Conservation (phyloP, 1,140 invertebrate genomes). For the Pachypeltis micranthus region DNA sequence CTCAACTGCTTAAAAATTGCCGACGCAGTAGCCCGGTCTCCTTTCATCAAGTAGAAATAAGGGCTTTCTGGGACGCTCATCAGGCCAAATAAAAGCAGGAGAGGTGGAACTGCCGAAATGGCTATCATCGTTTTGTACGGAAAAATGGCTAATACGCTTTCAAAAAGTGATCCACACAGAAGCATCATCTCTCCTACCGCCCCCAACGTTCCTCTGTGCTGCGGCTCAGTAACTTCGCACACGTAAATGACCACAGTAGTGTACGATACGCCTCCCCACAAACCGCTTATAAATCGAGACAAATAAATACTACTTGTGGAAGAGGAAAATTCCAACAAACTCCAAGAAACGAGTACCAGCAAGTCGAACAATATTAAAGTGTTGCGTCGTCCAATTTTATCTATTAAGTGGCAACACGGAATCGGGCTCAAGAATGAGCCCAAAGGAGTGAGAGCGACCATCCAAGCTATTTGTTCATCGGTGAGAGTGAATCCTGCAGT, state of each 20-base stretch:
- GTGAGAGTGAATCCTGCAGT: slow-evolving; percentile 9
- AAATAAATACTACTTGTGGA: slow-evolving; percentile 17
- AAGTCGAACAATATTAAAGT: slow-evolving; percentile 51
- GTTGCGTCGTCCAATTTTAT: slow-evolving; percentile 60
- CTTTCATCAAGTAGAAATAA: slow-evolving; percentile 49
- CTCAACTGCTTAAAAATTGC: slow-evolving; percentile 53
- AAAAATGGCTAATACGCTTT: slow-evolving; percentile 60
- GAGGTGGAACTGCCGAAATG: slow-evolving; percentile 46
- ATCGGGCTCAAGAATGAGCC: slow-evolving; percentile 27
- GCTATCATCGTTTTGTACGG: slow-evolving; percentile 55
- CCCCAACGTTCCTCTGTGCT: slow-evolving; percentile 35
- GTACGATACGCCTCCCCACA: slow-evolving; percentile 59
- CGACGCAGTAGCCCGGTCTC: slow-evolving; percentile 48
- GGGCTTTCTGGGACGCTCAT: slow-evolving; percentile 71
- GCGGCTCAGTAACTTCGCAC: slow-evolving; percentile 39
- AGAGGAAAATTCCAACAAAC: slow-evolving; percentile 39
- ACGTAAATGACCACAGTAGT: slow-evolving; percentile 53
- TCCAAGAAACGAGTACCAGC: slow-evolving; percentile 35
- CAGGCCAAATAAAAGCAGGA: slow-evolving; percentile 52
- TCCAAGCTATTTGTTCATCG: slow-evolving; percentile 13
- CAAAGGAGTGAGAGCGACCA: slow-evolving; percentile 19
- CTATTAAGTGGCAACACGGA: slow-evolving; percentile 40
- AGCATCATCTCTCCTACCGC: slow-evolving; percentile 68
- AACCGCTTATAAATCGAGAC: slow-evolving; percentile 36
- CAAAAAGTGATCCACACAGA: slow-evolving; percentile 57